Evolutionary conservation across 2,113 vertebrate species (phyloP).

Genomic region (Hypomesus transpacificus): DNA sequence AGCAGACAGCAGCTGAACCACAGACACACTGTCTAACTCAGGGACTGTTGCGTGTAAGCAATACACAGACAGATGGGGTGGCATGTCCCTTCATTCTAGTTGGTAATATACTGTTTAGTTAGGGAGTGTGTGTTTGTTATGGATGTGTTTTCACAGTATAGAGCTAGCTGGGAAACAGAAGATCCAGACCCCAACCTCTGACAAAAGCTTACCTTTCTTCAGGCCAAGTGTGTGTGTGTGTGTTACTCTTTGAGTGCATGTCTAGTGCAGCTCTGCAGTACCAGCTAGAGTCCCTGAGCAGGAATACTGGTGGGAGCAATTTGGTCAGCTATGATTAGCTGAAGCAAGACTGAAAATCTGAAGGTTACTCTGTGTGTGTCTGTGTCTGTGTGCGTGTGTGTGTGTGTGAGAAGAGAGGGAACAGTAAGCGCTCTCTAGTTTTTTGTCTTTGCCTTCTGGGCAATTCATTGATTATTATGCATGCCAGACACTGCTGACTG

Average conservation of each 20-base stretch:
- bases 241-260: neutral
- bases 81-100: neutral
- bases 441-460: no score
- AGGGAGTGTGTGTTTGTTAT: slow-evolving; percentile 4
- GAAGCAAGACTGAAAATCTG: slow-evolving; percentile 58
- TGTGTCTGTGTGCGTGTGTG: neutral
- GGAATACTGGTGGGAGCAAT: slow-evolving; percentile 61
- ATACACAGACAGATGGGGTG: neutral
- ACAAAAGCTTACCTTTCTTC: slow-evolving; percentile 57
- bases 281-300: slow-evolving; percentile 41
- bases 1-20: neutral
- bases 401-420: neutral
- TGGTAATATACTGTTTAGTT: no score
- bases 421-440: neutral
- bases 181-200: slow-evolving; percentile 23
- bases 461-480: neutral
- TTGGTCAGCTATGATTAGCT: slow-evolving; percentile 72
- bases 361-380: slow-evolving; percentile 55
- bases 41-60: neutral
- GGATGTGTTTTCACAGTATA: slow-evolving; percentile 40
- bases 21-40: neutral
- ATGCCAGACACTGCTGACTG: neutral
- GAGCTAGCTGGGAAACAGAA: slow-evolving; percentile 50
- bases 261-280: slow-evolving; percentile 23
- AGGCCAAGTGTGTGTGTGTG: slow-evolving; percentile 38